phyloP scores from a whole-genome alignment of 1,140 invertebrate species.

The Hestina assimilis region DNA sequence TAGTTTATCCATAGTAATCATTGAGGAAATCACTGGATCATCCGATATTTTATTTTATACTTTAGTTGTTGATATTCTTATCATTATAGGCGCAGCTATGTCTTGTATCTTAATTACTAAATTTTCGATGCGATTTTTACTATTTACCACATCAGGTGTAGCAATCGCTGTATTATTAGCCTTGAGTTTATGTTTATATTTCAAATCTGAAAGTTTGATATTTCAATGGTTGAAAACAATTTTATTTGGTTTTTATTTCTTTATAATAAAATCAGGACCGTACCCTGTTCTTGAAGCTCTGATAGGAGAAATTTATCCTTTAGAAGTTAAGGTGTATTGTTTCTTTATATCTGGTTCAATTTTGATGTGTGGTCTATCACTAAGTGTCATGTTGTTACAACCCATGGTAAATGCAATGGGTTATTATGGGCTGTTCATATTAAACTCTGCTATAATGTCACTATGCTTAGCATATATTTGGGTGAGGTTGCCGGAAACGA shows the following conservation, averaged over 20 bases:
- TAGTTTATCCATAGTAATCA: conserved; percentile 20
- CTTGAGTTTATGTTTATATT: too few relatives aligned
- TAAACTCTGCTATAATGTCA: conserved; percentile 19
- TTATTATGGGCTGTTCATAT: conserved; percentile 29
- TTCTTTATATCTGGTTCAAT: conserved; percentile 21
- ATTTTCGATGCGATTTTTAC: neutral
- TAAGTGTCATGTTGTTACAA: conserved; percentile 21
- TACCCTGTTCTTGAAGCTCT: conserved; percentile 30
- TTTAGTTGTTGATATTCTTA: conserved; percentile 21
- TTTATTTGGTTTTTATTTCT: too few relatives aligned
- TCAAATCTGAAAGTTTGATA: too few relatives aligned
- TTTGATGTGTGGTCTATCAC: conserved; percentile 15
- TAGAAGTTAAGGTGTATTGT: conserved; percentile 24
- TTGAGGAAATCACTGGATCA: conserved; percentile 24
- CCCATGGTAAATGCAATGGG: conserved; percentile 18
- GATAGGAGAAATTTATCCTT: too few relatives aligned
- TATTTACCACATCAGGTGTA: too few relatives aligned
- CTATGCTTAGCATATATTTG: conserved; percentile 20
- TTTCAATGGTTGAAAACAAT: too few relatives aligned
- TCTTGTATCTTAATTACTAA: conserved; percentile 20
- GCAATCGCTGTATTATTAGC: too few relatives aligned
- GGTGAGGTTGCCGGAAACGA: conserved; percentile 32
- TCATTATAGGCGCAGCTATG: conserved; percentile 8
- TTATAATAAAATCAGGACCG: conserved; percentile 17
- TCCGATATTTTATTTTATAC: conserved; percentile 17